Evolutionary conservation across 2,797 vertebrate species (phyloP).

Genomic region (Poeciliopsis infans): DNA sequence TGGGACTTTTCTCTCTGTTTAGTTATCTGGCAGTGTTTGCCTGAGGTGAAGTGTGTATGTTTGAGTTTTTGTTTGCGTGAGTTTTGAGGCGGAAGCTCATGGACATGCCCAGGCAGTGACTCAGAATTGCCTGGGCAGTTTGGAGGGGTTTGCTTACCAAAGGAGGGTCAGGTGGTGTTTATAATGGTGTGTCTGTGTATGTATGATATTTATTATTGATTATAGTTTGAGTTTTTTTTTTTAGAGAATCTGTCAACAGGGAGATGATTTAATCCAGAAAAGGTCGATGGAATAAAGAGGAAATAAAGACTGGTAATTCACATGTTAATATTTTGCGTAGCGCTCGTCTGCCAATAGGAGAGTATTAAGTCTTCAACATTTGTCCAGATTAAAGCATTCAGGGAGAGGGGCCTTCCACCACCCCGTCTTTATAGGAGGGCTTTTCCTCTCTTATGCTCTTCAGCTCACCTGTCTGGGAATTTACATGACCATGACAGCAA

Average conservation of each 20-base stretch:
- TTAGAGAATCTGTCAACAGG: not conserved
- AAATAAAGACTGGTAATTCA: not conserved
- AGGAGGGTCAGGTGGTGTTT: constrained; percentile 37
- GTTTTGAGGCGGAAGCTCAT: constrained; percentile 36
- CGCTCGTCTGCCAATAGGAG: not conserved
- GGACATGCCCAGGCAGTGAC: constrained; percentile 70
- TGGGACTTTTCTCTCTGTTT: constrained; percentile 39
- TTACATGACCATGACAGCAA: not conserved
- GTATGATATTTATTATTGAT: not conserved
- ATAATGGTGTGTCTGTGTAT: not conserved
- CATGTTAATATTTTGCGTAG: not conserved
- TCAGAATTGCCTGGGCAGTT: constrained; percentile 55
- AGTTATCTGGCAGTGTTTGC: constrained; percentile 30
- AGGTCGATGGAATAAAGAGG: not conserved
- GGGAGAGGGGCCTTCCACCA: too few species aligned
- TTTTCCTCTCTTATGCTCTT: not conserved
- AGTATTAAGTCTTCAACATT: not conserved
- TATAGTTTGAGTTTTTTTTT: not conserved
- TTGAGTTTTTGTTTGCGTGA: constrained; percentile 25
- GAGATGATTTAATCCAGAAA: not conserved
- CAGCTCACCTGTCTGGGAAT: not conserved
- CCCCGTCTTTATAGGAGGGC: too few species aligned
- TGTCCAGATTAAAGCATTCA: not conserved
- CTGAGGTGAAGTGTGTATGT: constrained; percentile 26
- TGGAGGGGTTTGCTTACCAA: constrained; percentile 54